These are phyloP conservation scores for Temnothorax nylanderi DNA, from an alignment of 1,140 invertebrate genomes.

Conservation along the genomic window DNA sequence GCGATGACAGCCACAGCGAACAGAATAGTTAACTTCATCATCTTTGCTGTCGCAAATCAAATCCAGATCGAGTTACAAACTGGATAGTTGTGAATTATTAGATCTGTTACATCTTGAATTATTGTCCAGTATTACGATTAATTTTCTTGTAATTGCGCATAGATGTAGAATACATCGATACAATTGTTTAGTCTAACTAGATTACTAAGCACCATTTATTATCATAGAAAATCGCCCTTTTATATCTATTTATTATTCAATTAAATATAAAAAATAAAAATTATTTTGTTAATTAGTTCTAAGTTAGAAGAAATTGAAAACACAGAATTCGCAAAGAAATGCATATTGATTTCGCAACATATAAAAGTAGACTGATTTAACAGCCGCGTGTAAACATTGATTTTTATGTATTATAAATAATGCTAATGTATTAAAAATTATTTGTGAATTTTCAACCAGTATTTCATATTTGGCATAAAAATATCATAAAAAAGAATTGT, in stretches of 20 bases:
- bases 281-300: background rate
- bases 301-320: background rate
- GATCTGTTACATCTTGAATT: background rate
- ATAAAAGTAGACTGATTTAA: background rate
- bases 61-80: conserved; percentile 1
- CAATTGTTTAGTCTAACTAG: background rate
- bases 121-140: background rate
- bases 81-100: background rate
- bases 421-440: background rate
- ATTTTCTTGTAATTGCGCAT: background rate
- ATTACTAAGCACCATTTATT: background rate
- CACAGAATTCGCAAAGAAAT: background rate
- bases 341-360: background rate
- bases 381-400: background rate
- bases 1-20: background rate
- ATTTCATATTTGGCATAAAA: background rate
- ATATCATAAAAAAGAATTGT: background rate
- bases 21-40: conserved; percentile 37
- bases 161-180: background rate
- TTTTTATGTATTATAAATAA: background rate
- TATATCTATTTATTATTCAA: background rate
- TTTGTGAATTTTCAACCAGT: background rate
- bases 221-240: background rate
- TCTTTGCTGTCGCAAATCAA: background rate
- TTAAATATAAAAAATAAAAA: background rate